phyloP scores from a whole-genome alignment of 1,140 invertebrate species.

The Drosophila orena region DNA sequence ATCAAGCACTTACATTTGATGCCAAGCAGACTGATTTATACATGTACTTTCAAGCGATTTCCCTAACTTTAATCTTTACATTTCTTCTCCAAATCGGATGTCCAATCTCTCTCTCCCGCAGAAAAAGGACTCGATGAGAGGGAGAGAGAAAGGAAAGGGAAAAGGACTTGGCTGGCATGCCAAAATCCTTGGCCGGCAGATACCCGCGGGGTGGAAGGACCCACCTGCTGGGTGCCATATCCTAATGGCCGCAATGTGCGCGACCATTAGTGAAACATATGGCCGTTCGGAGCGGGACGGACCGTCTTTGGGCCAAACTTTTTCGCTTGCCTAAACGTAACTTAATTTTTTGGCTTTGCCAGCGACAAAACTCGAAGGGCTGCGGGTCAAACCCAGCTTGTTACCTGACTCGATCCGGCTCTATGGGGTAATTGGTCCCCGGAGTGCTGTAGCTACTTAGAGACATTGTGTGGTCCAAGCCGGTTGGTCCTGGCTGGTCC shows the following conservation, averaged over 20 bases:
- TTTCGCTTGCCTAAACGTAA: slow-evolving; percentile 65
- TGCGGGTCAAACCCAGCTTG: slow-evolving; percentile 64
- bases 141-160: background rate
- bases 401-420: slow-evolving; percentile 59
- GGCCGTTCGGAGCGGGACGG: slow-evolving; percentile 40
- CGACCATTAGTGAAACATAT: slow-evolving; percentile 83
- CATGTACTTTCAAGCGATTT: background rate
- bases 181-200: slow-evolving; percentile 27
- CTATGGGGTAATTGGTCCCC: slow-evolving; percentile 73
- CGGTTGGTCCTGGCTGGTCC: slow-evolving; percentile 5
- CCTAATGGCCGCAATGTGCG: slow-evolving; percentile 80
- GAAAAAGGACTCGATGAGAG: background rate
- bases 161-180: slow-evolving; percentile 29
- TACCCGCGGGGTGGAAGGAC: slow-evolving; percentile 10
- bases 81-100: slow-evolving; percentile 15
- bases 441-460: slow-evolving; percentile 78
- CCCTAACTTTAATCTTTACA: slow-evolving; percentile 9
- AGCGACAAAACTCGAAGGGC: slow-evolving; percentile 9
- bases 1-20: background rate
- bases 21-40: background rate
- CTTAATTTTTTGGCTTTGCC: slow-evolving; percentile 70
- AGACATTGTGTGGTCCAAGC: slow-evolving; percentile 55
- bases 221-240: slow-evolving; percentile 48
- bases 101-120: no score
- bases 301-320: slow-evolving; percentile 60